Conservation (phyloP, 2,113 vertebrate genomes). For the Bettongia penicillata region DNA sequence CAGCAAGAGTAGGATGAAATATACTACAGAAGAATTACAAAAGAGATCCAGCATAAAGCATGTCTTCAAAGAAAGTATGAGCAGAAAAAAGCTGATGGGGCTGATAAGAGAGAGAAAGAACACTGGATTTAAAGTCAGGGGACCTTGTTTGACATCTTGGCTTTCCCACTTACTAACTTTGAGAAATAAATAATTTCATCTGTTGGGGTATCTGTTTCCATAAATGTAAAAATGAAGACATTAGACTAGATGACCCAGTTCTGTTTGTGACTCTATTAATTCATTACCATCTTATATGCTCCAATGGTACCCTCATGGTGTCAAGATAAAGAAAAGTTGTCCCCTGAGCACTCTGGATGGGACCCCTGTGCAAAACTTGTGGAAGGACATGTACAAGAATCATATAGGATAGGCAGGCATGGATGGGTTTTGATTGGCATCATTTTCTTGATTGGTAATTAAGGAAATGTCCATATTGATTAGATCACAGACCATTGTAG, state of each 20-base stretch:
- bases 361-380: not conserved
- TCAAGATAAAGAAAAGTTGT: not conserved
- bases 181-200: not conserved
- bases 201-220: not conserved
- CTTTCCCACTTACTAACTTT: not conserved
- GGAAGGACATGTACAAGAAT: not conserved
- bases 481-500: not conserved
- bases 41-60: not conserved
- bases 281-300: not conserved
- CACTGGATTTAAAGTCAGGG: not conserved
- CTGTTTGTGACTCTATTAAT: not conserved
- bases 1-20: not conserved
- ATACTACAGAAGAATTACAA: not conserved
- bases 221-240: not conserved
- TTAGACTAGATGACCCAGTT: not conserved
- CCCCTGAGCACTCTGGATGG: not conserved
- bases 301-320: not conserved
- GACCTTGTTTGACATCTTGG: not conserved
- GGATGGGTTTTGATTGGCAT: not conserved
- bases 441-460: not conserved
- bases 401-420: not conserved
- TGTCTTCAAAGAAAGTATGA: not conserved
- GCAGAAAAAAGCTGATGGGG: not conserved
- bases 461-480: not conserved
- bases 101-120: not conserved